Conservation (phyloP, 2,113 vertebrate genomes). For the mouse (Mus musculus) region GRCm39 chr9:60346501-60347000, state of each 20-base stretch:
- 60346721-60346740: background rate
- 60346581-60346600: background rate
- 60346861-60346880: background rate
- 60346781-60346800: background rate
- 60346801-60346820: background rate
- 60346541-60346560: background rate
- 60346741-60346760: background rate
- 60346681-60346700: background rate
- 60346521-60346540: background rate
- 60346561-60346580: background rate
- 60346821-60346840: background rate
- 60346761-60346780: background rate
- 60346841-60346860: background rate
- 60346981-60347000: constrained; percentile 4
- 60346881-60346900: background rate
- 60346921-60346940: background rate
- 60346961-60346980: background rate
- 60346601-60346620: background rate
- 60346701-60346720: background rate
- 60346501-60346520: constrained; percentile 16
- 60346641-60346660: background rate
- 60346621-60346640: background rate
- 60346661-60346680: background rate
- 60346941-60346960: background rate
- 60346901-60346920: background rate